phyloP scores from a whole-genome alignment of 2,797 vertebrate species.

The Cuculus canorus region DNA sequence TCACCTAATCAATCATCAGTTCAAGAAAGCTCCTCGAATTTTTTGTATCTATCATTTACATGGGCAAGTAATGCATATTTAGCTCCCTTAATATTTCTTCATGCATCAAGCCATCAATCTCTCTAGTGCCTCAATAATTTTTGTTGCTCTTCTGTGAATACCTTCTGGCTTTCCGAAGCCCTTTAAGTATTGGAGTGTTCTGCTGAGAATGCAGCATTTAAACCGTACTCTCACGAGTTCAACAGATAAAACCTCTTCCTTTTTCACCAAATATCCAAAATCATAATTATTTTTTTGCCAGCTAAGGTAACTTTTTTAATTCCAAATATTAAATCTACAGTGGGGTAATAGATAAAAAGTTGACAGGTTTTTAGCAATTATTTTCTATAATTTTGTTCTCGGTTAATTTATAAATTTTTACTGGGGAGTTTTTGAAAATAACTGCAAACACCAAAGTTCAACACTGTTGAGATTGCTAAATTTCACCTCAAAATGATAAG shows the following conservation, averaged over 20 bases:
- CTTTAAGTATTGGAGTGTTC: neutral
- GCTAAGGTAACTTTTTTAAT: neutral
- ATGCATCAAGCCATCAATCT: slow-evolving; percentile 14
- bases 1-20: slow-evolving; percentile 12
- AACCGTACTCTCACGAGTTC: neutral
- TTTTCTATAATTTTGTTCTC: neutral
- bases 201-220: neutral
- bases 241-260: neutral
- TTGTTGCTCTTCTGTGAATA: neutral
- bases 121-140: neutral
- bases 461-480: neutral
- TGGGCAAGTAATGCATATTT: neutral
- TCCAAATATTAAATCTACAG: neutral
- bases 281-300: neutral
- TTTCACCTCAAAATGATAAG: neutral
- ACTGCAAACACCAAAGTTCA: neutral
- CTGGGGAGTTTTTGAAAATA: neutral
- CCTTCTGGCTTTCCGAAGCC: neutral
- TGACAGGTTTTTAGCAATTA: neutral
- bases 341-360: neutral
- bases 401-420: neutral
- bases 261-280: neutral
- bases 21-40: neutral
- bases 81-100: neutral
- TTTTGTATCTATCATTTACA: slow-evolving; percentile 4